Percentiles rank a stretch among this genome's conserved stretches.
These are phyloP conservation scores for Stegodyphus mimosarum DNA, from an alignment of 1,140 invertebrate genomes.

Conservation along the genomic window DNA sequence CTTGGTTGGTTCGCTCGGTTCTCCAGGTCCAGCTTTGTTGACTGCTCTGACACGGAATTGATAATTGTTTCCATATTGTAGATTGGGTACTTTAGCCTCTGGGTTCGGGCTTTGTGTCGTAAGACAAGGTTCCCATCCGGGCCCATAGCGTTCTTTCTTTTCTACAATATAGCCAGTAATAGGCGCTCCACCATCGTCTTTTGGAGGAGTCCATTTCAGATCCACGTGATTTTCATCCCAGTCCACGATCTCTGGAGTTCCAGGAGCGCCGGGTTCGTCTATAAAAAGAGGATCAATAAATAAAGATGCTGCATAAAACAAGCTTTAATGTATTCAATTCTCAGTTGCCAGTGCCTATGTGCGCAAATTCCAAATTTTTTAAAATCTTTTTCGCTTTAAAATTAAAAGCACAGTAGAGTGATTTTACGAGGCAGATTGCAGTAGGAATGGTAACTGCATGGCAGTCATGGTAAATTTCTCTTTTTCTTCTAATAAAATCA, in stretches of 20 bases:
- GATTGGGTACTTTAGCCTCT: slow-evolving; percentile 84
- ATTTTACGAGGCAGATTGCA: too few species aligned
- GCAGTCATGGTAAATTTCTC: too few species aligned
- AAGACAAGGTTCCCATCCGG: slow-evolving; percentile 85
- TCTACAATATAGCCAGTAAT: slow-evolving; percentile 97
- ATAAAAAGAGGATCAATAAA: slow-evolving; percentile 20
- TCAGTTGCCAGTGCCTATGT: too few species aligned
- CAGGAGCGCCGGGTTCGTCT: slow-evolving; percentile 89
- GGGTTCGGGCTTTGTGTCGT: slow-evolving; percentile 77
- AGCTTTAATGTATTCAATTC: too few species aligned
- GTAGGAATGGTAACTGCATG: too few species aligned
- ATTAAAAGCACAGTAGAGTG: too few species aligned
- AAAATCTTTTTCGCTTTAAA: too few species aligned
- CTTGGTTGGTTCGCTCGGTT: slow-evolving; percentile 88
- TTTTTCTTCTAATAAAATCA: too few species aligned
- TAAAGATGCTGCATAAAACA: too few species aligned
- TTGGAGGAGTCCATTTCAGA: slow-evolving; percentile 92
- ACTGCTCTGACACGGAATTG: slow-evolving; percentile 93
- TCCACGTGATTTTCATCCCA: slow-evolving; percentile 94
- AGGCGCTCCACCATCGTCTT: slow-evolving; percentile 89
- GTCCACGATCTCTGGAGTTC: slow-evolving; percentile 87
- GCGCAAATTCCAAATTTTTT: too few species aligned
- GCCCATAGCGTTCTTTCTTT: slow-evolving; percentile 92
- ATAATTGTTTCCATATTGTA: slow-evolving; percentile 89
- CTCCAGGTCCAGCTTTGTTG: slow-evolving; percentile 93